phyloP scores from a whole-genome alignment of 2,888 invertebrate genomes.

The Drosophila villosipedis region DNA sequence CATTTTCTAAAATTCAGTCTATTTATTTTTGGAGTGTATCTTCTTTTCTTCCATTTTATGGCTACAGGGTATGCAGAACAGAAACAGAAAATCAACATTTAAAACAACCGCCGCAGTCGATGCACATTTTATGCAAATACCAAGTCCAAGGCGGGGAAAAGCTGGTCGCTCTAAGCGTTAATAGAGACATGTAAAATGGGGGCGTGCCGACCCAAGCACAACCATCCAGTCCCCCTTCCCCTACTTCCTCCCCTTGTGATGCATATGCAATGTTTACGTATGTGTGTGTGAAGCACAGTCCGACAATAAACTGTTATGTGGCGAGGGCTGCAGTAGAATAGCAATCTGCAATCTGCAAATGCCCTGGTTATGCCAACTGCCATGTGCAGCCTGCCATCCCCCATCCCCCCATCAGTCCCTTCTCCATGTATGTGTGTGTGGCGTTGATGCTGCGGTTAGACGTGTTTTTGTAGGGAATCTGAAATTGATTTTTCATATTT shows the following conservation, averaged over 20 bases:
- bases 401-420: background rate
- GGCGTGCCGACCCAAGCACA: slow-evolving; percentile 29
- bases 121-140: slow-evolving; percentile 72
- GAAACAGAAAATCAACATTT: background rate
- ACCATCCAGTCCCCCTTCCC: slow-evolving; percentile 7
- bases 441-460: slow-evolving; percentile 55
- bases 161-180: slow-evolving; percentile 59
- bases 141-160: slow-evolving; percentile 16
- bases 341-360: slow-evolving; percentile 39
- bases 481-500: slow-evolving; percentile 75
- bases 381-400: background rate
- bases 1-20: fast-evolving
- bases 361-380: slow-evolving; percentile 30
- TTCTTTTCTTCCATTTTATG: background rate
- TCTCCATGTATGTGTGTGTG: slow-evolving; percentile 1
- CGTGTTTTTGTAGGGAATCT: slow-evolving; percentile 42
- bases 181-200: slow-evolving; percentile 47
- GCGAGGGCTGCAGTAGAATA: slow-evolving; percentile 48
- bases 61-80: slow-evolving; percentile 2
- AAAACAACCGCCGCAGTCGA: slow-evolving; percentile 29
- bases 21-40: background rate
- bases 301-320: slow-evolving; percentile 55
- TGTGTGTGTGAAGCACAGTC: slow-evolving; percentile 8
- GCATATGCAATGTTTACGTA: background rate
- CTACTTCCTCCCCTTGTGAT: background rate